These are phyloP conservation scores for Cydia amplana DNA, from an alignment of 1,140 invertebrate species.

Conservation along the genomic window DNA sequence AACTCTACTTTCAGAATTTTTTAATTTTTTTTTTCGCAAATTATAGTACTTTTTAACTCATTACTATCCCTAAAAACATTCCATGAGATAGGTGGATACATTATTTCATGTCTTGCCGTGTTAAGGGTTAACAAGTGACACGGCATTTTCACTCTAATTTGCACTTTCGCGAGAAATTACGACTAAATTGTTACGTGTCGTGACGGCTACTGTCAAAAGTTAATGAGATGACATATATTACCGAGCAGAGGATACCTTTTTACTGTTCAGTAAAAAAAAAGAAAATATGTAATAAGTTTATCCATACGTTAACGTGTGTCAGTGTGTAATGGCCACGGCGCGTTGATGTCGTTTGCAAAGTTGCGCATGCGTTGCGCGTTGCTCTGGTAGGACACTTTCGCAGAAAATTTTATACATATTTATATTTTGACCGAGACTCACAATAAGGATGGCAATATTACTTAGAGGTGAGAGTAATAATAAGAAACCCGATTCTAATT, in stretches of 20 bases:
- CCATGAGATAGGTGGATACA: no score
- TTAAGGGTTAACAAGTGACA: slow-evolving; percentile 8
- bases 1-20: no score
- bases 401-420: background rate
- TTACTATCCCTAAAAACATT: no score
- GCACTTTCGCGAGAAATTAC: slow-evolving; percentile 1
- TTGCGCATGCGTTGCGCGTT: slow-evolving; percentile 8
- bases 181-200: background rate
- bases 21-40: no score
- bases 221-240: background rate
- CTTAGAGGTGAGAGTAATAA: no score
- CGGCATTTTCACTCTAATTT: slow-evolving; percentile 16
- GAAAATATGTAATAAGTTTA: slow-evolving; percentile 8
- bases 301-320: background rate
- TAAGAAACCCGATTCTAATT: no score
- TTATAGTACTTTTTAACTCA: no score
- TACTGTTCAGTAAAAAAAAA: background rate
- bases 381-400: background rate
- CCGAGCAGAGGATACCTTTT: background rate
- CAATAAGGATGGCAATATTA: background rate
- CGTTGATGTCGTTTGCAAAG: slow-evolving; percentile 21
- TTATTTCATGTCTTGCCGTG: no score
- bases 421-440: background rate
- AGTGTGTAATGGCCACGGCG: slow-evolving; percentile 1
- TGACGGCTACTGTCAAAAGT: background rate